These are phyloP conservation scores for Lapara coniferarum DNA, from an alignment of 2,888 invertebrate genomes.

Conservation along the genomic window DNA sequence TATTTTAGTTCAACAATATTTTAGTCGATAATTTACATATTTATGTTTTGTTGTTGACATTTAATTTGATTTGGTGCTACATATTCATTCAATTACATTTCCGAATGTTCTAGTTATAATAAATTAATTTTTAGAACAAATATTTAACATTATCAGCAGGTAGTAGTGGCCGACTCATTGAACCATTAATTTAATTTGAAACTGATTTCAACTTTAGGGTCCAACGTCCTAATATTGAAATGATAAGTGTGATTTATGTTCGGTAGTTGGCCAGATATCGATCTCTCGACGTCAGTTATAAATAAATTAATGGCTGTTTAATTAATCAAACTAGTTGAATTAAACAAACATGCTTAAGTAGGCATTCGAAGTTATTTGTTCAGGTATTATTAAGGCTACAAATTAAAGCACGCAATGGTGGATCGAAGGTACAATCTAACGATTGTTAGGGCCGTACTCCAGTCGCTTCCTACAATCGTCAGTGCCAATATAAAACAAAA, in stretches of 20 bases:
- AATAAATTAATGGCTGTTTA: constrained; percentile 22
- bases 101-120: neutral
- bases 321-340: constrained; percentile 1
- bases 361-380: too few species aligned
- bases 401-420: too few species aligned
- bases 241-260: constrained; percentile 18
- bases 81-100: too few species aligned
- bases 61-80: too few species aligned
- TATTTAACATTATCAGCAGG: neutral
- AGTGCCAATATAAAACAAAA: too few species aligned
- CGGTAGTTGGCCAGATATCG: constrained; percentile 5
- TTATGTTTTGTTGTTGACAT: neutral
- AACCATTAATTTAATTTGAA: constrained; percentile 20
- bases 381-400: too few species aligned
- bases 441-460: too few species aligned
- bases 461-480: neutral
- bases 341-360: neutral
- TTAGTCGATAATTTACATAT: neutral
- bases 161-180: neutral
- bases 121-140: neutral
- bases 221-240: constrained; percentile 15
- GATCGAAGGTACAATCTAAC: too few species aligned
- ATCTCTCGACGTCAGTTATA: constrained; percentile 15
- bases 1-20: too few species aligned
- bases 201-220: constrained; percentile 18